phyloP scores from a whole-genome alignment of 1,140 invertebrate genomes.

The Drosophila lacertosa region DNA sequence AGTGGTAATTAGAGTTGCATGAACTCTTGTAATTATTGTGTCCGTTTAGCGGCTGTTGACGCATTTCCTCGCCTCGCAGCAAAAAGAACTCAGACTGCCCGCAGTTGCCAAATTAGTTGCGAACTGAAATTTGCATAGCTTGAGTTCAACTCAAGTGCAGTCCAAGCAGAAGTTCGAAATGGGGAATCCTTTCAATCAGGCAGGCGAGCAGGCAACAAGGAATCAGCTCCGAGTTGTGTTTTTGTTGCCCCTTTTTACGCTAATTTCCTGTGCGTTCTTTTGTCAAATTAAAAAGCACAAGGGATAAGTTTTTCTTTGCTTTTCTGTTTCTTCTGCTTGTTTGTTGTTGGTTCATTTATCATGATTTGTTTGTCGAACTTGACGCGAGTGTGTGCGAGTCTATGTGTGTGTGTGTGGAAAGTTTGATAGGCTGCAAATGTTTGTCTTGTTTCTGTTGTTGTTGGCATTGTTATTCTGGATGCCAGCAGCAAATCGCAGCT shows the following conservation, averaged over 20 bases:
- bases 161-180: not conserved
- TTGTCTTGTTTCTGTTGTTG: conserved; percentile 64
- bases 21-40: conserved; percentile 66
- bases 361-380: conserved; percentile 82
- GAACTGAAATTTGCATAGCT: conserved; percentile 32
- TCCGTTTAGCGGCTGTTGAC: conserved; percentile 30
- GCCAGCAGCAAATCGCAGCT: conserved; percentile 72
- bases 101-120: conserved; percentile 20
- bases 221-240: conserved; percentile 69
- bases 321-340: conserved; percentile 42
- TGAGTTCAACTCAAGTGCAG: not conserved
- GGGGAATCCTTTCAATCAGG: conserved; percentile 71
- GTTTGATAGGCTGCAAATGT: conserved; percentile 77
- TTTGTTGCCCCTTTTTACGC: conserved; percentile 66
- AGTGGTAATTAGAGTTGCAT: conserved; percentile 66
- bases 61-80: conserved; percentile 5
- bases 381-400: conserved; percentile 40
- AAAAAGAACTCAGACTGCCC: not conserved
- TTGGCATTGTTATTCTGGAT: conserved; percentile 47
- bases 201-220: not conserved
- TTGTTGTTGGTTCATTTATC: conserved; percentile 79
- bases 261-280: conserved; percentile 71
- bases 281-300: conserved; percentile 76
- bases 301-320: conserved; percentile 49
- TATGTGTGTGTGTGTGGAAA: conserved; percentile 29